Base-by-base conservation (phyloP, 2,888 invertebrate species). In the Melanargia galathea region DNA sequence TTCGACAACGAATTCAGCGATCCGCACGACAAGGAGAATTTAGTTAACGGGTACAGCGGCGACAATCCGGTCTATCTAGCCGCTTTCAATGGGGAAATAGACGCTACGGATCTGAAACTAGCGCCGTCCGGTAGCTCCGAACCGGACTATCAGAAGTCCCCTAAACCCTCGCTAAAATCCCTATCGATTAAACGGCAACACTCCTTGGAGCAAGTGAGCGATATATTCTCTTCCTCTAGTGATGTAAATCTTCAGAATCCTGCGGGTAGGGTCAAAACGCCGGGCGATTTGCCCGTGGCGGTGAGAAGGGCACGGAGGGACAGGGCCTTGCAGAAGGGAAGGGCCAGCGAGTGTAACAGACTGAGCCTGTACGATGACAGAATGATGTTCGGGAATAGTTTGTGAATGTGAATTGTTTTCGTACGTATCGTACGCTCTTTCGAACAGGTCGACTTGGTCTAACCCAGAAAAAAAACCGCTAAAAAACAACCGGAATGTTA, bases 341-440 rank as follows among this genome's bases (percentile, higher is more conserved):
- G 90, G 20, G 85, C 86, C 0, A 86, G 75, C 13, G 90, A 90
- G 22, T 93, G 94, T 48, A 94, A 95, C 70, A 93, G 97, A 69
- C 93, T 97, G 73, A 97, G 97, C 51, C 87, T 97, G 20, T 97
- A 97, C 75, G 97, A 97, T 75, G 97, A 97, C 79, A 92, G 97
- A 48, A 96, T 97, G 93, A 97, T 97, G 97, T 93, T 93, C 70
- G 92, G 92, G 0, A 92, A 92, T 71, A 92, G 90, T 74, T 75
- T 92, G 73, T 91, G 81, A 75, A 57, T 54, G 8, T 63, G 20
- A 48, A 64, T 24, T 49, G 13, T 40, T 66, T 63, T 16, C 16
- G 26, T 16, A 26, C 46, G 8, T n/a, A n/a, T n/a, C n/a, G n/a
- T n/a, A n/a, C n/a, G 20, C 45, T 10, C 22, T 46, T 46, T 46